Conservation (phyloP, 1,140 invertebrate genomes). For the Orchestia grillus region DNA sequence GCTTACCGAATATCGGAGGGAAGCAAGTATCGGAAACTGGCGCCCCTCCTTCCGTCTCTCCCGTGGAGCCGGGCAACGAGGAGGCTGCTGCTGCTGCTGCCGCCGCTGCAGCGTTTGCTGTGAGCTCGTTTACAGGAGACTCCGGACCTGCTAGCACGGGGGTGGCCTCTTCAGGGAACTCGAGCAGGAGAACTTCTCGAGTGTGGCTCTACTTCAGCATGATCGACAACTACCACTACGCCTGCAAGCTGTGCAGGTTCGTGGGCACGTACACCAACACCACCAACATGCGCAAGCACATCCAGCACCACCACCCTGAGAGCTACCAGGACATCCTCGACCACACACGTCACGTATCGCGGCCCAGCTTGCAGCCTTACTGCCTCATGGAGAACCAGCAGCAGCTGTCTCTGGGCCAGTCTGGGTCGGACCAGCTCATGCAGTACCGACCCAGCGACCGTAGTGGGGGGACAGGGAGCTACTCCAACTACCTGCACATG, state of each 20-base stretch:
- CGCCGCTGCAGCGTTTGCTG: neutral
- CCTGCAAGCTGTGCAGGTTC: slow-evolving; percentile 66
- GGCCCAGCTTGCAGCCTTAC: neutral
- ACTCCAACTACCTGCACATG: slow-evolving; percentile 22
- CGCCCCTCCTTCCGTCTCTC: neutral
- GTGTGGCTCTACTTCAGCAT: slow-evolving; percentile 67
- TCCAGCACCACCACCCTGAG: slow-evolving; percentile 68
- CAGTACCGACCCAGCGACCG: neutral
- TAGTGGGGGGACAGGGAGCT: neutral
- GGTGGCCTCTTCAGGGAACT: neutral
- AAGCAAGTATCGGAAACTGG: slow-evolving; percentile 46
- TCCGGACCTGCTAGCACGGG: neutral
- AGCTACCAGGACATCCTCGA: slow-evolving; percentile 67
- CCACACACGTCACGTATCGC: slow-evolving; percentile 59
- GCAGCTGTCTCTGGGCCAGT: neutral
- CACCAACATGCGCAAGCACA: slow-evolving; percentile 68
- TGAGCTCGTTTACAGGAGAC: neutral
- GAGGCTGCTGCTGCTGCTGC: slow-evolving; percentile 15
- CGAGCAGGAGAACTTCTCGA: slow-evolving; percentile 62
- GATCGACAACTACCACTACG: slow-evolving; percentile 68
- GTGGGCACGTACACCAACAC: slow-evolving; percentile 68
- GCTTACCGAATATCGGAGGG: slow-evolving; percentile 42
- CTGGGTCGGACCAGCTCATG: neutral
- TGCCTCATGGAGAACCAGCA: slow-evolving; percentile 27
- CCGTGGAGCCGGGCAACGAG: neutral